Base-by-base conservation (phyloP, 1,140 invertebrate species). In the Scaptomyza graminum region DNA sequence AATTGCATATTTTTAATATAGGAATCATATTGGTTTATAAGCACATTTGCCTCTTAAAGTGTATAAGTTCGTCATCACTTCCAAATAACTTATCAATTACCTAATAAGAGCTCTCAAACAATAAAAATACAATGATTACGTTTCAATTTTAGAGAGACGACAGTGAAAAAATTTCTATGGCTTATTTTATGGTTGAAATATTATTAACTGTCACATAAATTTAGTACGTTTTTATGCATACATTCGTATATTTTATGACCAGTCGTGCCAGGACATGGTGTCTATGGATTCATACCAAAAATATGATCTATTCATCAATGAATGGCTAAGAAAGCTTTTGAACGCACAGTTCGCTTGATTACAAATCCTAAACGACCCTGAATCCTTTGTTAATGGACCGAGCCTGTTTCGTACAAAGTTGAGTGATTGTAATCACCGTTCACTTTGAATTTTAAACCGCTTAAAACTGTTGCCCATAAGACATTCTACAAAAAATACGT, bases 381-480 rank as follows among this genome's bases (percentile, higher is more conserved):
- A 77, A 79, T 63, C 50, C 68, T 47, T 57, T 84, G 76, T 74
- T 84, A 76, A 85, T 80, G 80, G 67, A 44, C 49, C 66, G 50
- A 44, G 46, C 50, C 55, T 77, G 65, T 69, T 41, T 50, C 55
- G 16, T 6, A 28, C 34, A 43, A 57, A 72, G 54, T 67, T 71
- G 66, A 79, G 62, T 75, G 80, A 75, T 84, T 74, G 65, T 56
- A 79, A 74, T 83, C 75, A 64, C 64, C 60, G 59, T 67, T 63
- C 75, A 87, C 76, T 87, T 85, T 78, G 66, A 75, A 87, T 75
- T 75, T 75, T 87, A 87, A 87, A 82, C 82, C 52, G 81, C 82
- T 85, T 85, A 81, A 44, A 59, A 52, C 50, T 67, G 28, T n/a
- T 37, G 43, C 3, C 22, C n/a, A 25, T n/a, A 15, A 34, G 15